These are phyloP conservation scores for Lumbricus terrestris DNA, from an alignment of 2,888 invertebrate species.

Conservation along the genomic window DNA sequence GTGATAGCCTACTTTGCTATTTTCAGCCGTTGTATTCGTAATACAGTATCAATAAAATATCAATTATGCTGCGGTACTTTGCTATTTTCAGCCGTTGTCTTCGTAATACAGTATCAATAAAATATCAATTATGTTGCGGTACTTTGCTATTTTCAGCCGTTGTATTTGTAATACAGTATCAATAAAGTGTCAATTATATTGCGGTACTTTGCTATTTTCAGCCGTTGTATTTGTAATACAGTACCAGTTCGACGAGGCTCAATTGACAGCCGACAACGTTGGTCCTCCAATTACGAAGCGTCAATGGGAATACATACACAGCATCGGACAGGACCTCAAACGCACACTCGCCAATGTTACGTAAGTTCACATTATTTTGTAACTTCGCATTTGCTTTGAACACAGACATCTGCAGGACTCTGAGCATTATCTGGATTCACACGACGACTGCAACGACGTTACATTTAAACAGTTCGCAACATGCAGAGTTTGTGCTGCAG, in stretches of 20 bases:
- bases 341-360: constrained; percentile 80
- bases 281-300: constrained; percentile 71
- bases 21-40: too few relatives aligned
- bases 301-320: constrained; percentile 91
- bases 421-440: background rate
- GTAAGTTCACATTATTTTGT: too few relatives aligned
- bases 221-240: constrained; percentile 90
- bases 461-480: background rate
- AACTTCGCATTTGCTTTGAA: background rate
- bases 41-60: too few relatives aligned
- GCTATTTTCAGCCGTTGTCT: too few relatives aligned
- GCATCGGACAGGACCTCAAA: constrained; percentile 80
- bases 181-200: constrained; percentile 55
- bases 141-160: constrained; percentile 70
- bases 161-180: constrained; percentile 88
- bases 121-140: too few relatives aligned
- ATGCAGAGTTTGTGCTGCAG: background rate
- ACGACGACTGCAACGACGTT: background rate
- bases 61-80: too few relatives aligned
- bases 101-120: too few relatives aligned
- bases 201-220: constrained; percentile 49
- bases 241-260: constrained; percentile 92
- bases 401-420: accelerated
- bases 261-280: constrained; percentile 88
- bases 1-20: too few relatives aligned